These are phyloP conservation scores for Microtus montanus DNA, from an alignment of 2,113 vertebrate species.

Conservation along the genomic window DNA sequence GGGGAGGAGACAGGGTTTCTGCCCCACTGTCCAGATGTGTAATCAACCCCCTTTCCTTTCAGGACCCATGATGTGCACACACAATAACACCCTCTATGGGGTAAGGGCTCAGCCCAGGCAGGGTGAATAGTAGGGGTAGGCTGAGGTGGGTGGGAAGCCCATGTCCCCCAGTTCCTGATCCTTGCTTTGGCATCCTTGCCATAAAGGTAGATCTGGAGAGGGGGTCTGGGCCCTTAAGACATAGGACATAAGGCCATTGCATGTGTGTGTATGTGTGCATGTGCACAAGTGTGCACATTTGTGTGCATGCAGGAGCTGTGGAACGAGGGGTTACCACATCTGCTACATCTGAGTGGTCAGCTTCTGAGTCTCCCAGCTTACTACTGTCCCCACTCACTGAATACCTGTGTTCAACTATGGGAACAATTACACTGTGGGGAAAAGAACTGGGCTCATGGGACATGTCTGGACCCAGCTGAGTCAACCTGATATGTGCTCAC, in stretches of 20 bases:
- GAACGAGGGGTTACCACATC: background rate
- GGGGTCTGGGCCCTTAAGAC: too few species aligned
- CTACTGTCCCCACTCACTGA: background rate
- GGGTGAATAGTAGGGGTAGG: too few species aligned
- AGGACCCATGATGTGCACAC: slow-evolving; percentile 58
- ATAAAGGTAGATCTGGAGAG: accelerated
- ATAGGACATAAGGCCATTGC: accelerated
- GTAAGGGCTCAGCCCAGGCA: slow-evolving; percentile 20
- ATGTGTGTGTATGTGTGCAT: background rate
- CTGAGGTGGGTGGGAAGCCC: background rate
- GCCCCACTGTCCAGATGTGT: accelerated
- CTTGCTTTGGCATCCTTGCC: accelerated
- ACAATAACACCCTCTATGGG: slow-evolving; percentile 60
- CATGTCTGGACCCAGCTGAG: background rate
- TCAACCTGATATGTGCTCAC: background rate
- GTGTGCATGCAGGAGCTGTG: accelerated
- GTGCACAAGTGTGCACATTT: background rate
- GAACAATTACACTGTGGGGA: accelerated
- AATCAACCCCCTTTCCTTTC: background rate
- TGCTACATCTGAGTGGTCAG: background rate
- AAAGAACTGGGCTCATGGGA: background rate
- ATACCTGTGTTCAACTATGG: background rate
- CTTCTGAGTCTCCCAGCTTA: background rate
- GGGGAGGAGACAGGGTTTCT: background rate
- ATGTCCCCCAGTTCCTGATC: accelerated